phyloP scores from a whole-genome alignment of 2,113 vertebrate genomes.

The Leucopternis melanops region DNA sequence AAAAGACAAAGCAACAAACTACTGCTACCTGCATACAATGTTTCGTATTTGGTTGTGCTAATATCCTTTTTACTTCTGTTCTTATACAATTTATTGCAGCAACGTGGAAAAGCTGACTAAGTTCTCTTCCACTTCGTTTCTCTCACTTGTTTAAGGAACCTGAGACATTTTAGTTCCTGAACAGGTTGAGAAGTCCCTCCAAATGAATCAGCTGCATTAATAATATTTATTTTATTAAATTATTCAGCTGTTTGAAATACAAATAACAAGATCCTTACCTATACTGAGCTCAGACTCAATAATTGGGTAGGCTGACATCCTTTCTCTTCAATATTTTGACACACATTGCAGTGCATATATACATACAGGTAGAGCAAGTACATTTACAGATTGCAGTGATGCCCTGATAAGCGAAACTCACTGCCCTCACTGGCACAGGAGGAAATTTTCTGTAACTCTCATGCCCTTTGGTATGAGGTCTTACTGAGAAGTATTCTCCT shows the following conservation, averaged over 20 bases:
- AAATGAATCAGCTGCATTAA: background rate
- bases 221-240: background rate
- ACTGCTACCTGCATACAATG: background rate
- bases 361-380: background rate
- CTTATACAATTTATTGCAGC: background rate
- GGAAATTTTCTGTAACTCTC: background rate
- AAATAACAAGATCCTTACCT: background rate
- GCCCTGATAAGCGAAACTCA: background rate
- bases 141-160: background rate
- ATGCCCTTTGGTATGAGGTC: slow-evolving; percentile 27
- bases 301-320: background rate
- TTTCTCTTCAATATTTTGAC: background rate
- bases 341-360: background rate
- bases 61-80: background rate
- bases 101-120: background rate
- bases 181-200: background rate
- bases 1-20: background rate
- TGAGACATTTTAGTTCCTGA: background rate
- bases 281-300: background rate
- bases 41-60: slow-evolving; percentile 13
- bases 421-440: background rate
- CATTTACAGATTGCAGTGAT: background rate
- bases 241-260: background rate
- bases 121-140: background rate
- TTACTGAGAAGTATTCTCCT: slow-evolving; percentile 48